Evolutionary conservation across 2,797 vertebrate species (phyloP).

Genomic region (Bradypodion pumilum): DNA sequence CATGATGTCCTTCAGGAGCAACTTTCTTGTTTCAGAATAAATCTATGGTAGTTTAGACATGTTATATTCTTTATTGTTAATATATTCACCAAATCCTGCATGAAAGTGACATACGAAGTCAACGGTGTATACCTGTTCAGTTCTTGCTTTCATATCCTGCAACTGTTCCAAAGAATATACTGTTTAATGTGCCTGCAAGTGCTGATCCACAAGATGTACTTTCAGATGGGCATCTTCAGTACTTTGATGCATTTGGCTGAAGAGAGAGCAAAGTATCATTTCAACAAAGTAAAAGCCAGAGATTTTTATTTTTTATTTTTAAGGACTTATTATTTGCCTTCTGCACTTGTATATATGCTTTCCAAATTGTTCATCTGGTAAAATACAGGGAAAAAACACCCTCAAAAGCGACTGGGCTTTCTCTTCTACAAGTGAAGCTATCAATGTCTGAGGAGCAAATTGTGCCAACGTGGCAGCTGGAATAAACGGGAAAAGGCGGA

Average conservation of each 20-base stretch:
- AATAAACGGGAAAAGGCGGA: not conserved
- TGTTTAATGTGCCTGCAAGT: constrained; percentile 28
- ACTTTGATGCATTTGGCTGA: not conserved
- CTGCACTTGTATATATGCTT: not conserved
- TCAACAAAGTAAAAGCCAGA: fast-evolving
- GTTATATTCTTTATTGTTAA: not conserved
- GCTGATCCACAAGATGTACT: constrained; percentile 16
- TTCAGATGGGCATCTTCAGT: constrained; percentile 10
- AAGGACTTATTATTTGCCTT: not conserved
- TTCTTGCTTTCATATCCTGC: not conserved
- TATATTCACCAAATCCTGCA: not conserved
- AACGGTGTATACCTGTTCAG: not conserved
- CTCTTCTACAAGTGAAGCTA: fast-evolving
- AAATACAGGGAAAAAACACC: constrained; percentile 5
- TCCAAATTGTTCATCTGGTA: not conserved
- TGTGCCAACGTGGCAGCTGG: not conserved
- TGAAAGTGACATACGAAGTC: not conserved
- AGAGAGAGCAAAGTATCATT: constrained; percentile 4
- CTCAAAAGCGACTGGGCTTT: not conserved
- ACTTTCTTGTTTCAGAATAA: not conserved
- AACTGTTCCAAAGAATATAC: constrained; percentile 7
- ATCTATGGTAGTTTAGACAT: not conserved
- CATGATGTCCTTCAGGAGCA: not conserved
- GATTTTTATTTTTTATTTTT: fast-evolving
- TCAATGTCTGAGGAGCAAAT: not conserved